Percentiles rank a stretch among this genome's conserved stretches.
These are phyloP conservation scores for Camptogramma bilineatum DNA, from an alignment of 2,888 invertebrate species.

Conservation along the genomic window DNA sequence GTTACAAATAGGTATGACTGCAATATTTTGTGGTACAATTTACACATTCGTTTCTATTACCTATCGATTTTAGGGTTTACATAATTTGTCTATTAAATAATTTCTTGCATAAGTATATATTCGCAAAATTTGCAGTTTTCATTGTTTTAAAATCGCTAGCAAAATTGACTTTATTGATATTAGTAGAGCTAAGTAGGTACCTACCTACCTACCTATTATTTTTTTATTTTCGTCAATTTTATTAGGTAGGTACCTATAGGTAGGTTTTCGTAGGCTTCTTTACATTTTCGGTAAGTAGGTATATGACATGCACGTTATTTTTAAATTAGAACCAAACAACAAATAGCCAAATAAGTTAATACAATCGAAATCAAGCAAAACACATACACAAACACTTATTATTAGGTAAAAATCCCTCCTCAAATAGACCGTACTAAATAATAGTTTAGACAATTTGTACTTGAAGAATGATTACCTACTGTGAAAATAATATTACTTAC, in stretches of 20 bases:
- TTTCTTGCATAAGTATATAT: neutral
- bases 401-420: constrained; percentile 48
- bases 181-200: no score
- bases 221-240: no score
- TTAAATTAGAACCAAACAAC: constrained; percentile 72
- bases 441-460: constrained; percentile 37
- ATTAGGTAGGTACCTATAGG: neutral
- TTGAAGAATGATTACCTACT: constrained; percentile 3
- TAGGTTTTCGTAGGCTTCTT: neutral
- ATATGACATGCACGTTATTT: constrained; percentile 57
- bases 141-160: constrained; percentile 4
- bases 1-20: no score
- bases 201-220: no score
- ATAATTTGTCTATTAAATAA: no score
- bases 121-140: no score
- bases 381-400: constrained; percentile 64
- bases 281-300: neutral
- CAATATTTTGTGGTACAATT: no score
- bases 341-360: constrained; percentile 76
- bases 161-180: constrained; percentile 34
- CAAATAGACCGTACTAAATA: constrained; percentile 36
- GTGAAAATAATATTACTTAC: neutral
- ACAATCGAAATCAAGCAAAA: constrained; percentile 73
- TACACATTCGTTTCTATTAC: no score
- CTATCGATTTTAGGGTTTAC: no score